Base-by-base conservation (phyloP, 2,888 invertebrate genomes). In the Druceiella hillmani region DNA sequence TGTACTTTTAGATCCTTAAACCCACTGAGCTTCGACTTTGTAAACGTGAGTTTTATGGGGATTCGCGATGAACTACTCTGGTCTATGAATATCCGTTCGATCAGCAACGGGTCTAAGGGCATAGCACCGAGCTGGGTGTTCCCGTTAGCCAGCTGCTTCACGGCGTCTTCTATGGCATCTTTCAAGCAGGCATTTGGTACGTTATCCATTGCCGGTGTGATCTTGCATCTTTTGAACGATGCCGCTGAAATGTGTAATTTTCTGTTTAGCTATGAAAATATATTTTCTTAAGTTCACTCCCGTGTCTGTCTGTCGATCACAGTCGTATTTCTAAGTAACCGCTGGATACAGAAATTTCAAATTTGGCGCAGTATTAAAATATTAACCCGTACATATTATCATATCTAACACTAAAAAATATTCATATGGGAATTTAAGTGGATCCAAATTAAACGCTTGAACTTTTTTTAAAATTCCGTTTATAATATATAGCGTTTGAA, bases 111-210 rank as follows among this genome's bases (percentile, higher is more conserved):
- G 33, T 46, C 44, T 11, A 47, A 9, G 31, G 40, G 33, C 2
- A 24, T 12, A 3, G 34, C 44, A 6, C 40, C 38, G 2, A 44
- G 13, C 3, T 43, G 44, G n/a, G 17, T 22, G 46, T 50, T 40
- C 45, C 52, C 54, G 2, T 41, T 41, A 12, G 38, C 11, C 22
- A 55, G 33, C 17, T 51, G 38, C 4, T 38, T 22, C 6, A 53
- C 20, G 3, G 51, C 44, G 25, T 46, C 40, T 20, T 51, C 41
- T 7, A 54, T 40, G 2, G 53, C 48, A 3, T 45, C 39, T 10
- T 43, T 48, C 16, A 56, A 41, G 34, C 58, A 58, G 6, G 46
- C 49, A 41, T 54, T 52, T 7, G 53, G 35, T 9, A 51, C 44
- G 11, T 52, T 52, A 32, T 56, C 55, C 14, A 39, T 14, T 25